These are phyloP conservation scores for Ramphastos sulfuratus DNA, from an alignment of 2,113 vertebrate species.

Conservation along the genomic window DNA sequence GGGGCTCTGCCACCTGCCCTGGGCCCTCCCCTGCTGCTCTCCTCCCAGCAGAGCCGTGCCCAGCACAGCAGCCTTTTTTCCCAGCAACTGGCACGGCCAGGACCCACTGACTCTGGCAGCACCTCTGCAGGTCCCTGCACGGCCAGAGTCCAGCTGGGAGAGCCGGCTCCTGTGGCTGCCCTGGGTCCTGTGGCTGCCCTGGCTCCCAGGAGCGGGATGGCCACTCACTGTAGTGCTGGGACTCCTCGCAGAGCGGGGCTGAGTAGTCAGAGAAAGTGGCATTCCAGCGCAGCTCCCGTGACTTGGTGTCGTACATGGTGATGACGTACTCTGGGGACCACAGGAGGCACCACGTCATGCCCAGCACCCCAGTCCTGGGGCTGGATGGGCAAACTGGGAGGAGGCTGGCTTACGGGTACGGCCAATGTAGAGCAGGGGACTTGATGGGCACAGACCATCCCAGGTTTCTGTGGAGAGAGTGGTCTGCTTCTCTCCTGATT, in stretches of 20 bases:
- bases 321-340: slow-evolving; percentile 87
- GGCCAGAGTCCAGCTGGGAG: fast-evolving
- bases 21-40: neutral
- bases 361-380: fast-evolving
- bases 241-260: slow-evolving; percentile 79
- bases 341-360: neutral
- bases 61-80: fast-evolving
- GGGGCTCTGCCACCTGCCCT: fast-evolving
- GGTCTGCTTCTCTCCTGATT: slow-evolving; percentile 93
- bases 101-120: fast-evolving
- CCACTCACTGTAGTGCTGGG: slow-evolving; percentile 86
- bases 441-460: slow-evolving; percentile 85
- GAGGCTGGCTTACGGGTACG: slow-evolving; percentile 82
- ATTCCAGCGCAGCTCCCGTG: slow-evolving; percentile 90
- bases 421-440: slow-evolving; percentile 91
- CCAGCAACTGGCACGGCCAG: neutral
- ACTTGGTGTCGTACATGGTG: slow-evolving; percentile 94
- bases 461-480: slow-evolving; percentile 87
- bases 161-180: neutral
- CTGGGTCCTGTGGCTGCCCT: neutral
- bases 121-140: neutral
- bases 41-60: neutral
- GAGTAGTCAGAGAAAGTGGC: slow-evolving; percentile 94
- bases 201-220: fast-evolving
- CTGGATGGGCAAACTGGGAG: fast-evolving